Percentiles rank a stretch among this genome's conserved stretches.
Evolutionary conservation across 2,888 invertebrate genomes (phyloP).

Genomic region (Petrolisthes cinctipes): DNA sequence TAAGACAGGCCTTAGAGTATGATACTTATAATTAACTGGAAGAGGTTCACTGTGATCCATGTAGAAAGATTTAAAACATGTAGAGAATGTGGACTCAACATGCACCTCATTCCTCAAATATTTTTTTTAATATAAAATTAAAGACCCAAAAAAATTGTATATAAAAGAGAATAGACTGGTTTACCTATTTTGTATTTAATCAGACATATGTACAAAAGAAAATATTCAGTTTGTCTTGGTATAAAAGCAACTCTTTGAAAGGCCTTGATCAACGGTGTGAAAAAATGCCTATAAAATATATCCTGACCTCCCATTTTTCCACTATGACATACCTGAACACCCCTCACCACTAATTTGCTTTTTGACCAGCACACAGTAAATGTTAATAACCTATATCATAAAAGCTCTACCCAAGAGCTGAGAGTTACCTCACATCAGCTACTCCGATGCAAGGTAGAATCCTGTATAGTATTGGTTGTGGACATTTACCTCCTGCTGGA

Average conservation of each 20-base stretch:
- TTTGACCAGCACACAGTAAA: too few species aligned
- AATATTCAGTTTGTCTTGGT: not conserved
- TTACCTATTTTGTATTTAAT: constrained; percentile 2
- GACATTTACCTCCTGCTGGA: too few species aligned
- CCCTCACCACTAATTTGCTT: too few species aligned
- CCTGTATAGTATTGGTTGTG: too few species aligned
- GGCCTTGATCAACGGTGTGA: constrained; percentile 4
- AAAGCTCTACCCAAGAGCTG: too few species aligned
- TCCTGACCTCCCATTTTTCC: too few species aligned
- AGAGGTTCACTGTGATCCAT: not conserved
- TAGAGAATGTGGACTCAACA: not conserved
- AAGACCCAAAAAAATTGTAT: not conserved
- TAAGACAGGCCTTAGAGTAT: constrained; percentile 1
- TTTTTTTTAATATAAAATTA: not conserved
- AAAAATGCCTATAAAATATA: not conserved
- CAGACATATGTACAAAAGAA: not conserved
- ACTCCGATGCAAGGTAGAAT: too few species aligned
- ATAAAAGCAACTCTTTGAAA: not conserved
- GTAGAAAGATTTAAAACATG: not conserved
- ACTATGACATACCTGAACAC: too few species aligned
- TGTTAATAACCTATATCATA: too few species aligned
- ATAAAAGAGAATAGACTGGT: not conserved
- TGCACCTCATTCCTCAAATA: not conserved
- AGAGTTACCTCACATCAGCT: too few species aligned
- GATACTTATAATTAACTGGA: not conserved